phyloP scores from a whole-genome alignment of 2,113 vertebrate species.

The Raja brachyura region DNA sequence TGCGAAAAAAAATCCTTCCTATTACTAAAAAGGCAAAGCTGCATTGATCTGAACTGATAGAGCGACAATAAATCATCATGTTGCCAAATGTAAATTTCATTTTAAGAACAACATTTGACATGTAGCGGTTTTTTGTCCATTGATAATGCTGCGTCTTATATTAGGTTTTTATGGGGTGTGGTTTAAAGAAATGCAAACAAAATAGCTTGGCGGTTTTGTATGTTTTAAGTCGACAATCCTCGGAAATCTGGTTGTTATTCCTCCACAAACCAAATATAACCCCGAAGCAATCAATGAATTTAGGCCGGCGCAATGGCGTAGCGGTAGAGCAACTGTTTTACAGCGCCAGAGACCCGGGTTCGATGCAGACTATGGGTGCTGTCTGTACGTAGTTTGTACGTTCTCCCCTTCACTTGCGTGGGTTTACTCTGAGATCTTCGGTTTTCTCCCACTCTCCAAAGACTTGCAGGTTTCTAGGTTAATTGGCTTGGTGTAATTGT shows the following conservation, averaged over 20 bases:
- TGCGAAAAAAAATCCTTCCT: too few relatives aligned
- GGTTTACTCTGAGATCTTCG: too few relatives aligned
- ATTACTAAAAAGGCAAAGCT: neutral
- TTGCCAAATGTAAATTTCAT: neutral
- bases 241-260: neutral
- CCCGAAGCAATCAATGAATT: neutral
- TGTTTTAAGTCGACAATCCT: neutral
- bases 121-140: neutral
- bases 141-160: neutral
- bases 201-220: neutral
- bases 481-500: too few relatives aligned
- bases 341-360: too few relatives aligned
- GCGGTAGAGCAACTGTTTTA: neutral
- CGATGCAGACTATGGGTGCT: too few relatives aligned
- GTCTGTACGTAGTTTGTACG: too few relatives aligned
- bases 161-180: neutral
- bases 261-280: neutral
- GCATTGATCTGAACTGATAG: neutral
- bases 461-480: too few relatives aligned
- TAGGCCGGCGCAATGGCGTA: too few relatives aligned
- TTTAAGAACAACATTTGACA: neutral
- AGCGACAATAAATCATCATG: neutral
- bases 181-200: neutral
- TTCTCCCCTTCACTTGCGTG: too few relatives aligned
- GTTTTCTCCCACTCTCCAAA: too few relatives aligned